Evolutionary conservation across 2,888 invertebrate genomes (phyloP), one percentile per base, ranked within the genome.

Genomic region (Acleris holmiana): DNA sequence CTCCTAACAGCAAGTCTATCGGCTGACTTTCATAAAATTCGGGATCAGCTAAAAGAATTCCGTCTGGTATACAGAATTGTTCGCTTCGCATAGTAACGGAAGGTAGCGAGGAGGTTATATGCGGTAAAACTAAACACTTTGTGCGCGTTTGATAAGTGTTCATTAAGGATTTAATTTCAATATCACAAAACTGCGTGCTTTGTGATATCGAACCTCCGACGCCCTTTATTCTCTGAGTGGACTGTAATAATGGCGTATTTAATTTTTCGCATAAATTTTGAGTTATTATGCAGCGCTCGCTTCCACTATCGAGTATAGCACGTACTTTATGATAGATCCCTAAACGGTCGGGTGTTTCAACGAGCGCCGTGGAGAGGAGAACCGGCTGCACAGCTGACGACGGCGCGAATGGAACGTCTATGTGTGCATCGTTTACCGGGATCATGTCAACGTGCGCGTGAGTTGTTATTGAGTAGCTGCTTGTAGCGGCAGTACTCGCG

Each of bases 101-200:
- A 21, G 21, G 21, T 21, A 21, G 21, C 21, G 21, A 21, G 21
- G 49, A 49, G 13, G 49, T 49, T 23, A 49, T 23, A 23, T 49
- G 49, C 49, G 49, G 23, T 49, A 49, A 49, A 13, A 49, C 49
- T 23, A 49, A 18, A 23, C 49, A 49, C 23, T 49, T 8, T 15
- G 15, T 49, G 10, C 49, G 49, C 21, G 49, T 23, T 18, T 49
- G 1, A 23, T 23, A 49, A 49, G 49, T 49, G 49, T 15, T 15
- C 2, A 6, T 13, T 13, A 13, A 13, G 2, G 49, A 49, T 10
- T 49, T 49, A 18, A 47, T 47, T 47, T 47, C 47, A 18, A 47
- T 19, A 18, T 47, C 47, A 47, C 47, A 47, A 18, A 13, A 23
- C 23, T 15, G 49, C 49, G 49, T 49, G 23, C 23, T 4, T 23